Evolutionary conservation across 1,140 invertebrate species (phyloP).

Genomic region (Calycopis cecrops): DNA sequence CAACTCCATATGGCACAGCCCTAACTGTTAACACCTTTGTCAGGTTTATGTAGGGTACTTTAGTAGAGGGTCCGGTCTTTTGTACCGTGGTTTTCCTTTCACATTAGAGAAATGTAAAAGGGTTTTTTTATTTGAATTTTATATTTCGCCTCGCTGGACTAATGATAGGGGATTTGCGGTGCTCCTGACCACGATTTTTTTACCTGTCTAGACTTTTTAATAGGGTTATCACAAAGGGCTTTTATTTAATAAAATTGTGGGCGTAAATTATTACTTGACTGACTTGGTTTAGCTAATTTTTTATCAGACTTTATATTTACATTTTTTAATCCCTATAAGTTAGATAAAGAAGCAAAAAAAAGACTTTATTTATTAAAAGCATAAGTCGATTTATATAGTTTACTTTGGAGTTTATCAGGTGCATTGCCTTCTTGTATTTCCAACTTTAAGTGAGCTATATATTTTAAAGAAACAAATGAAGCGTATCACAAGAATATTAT

Average conservation of each 20-base stretch:
- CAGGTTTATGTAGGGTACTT: conserved; percentile 41
- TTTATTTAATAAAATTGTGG: neutral
- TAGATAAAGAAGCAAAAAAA: too few relatives aligned
- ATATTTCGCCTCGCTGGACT: conserved; percentile 26
- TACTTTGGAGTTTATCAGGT: too few relatives aligned
- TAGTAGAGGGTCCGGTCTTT: conserved; percentile 29
- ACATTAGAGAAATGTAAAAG: conserved; percentile 26
- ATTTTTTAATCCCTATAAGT: too few relatives aligned
- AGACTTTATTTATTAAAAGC: too few relatives aligned
- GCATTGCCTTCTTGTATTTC: too few relatives aligned
- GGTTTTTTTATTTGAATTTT: conserved; percentile 26
- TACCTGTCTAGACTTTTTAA: conserved; percentile 23
- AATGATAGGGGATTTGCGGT: conserved; percentile 22
- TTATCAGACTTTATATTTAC: too few relatives aligned
- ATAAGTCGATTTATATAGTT: too few relatives aligned
- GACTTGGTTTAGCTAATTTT: too few relatives aligned
- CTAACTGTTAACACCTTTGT: conserved; percentile 54
- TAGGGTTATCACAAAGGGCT: neutral
- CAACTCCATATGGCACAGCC: conserved; percentile 38
- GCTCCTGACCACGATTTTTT: conserved; percentile 25
- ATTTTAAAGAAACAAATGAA: too few relatives aligned
- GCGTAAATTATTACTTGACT: too few relatives aligned
- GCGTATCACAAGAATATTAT: too few relatives aligned
- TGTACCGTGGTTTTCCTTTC: conserved; percentile 29
- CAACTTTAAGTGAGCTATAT: too few relatives aligned